These are phyloP conservation scores for Rostratula benghalensis DNA, from an alignment of 2,113 vertebrate genomes.

Conservation along the genomic window DNA sequence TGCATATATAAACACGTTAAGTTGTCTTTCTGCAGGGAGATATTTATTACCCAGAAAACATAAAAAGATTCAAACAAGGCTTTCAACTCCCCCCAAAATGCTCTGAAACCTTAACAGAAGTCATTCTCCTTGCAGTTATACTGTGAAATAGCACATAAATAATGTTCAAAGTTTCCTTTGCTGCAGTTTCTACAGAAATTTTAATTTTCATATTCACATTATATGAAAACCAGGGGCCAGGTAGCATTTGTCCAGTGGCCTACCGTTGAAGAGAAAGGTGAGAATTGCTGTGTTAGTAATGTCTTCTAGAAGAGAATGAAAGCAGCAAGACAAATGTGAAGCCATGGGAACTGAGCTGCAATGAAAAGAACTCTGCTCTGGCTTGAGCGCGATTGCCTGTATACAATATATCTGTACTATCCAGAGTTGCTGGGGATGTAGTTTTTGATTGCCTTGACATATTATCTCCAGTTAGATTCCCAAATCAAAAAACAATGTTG, in stretches of 20 bases:
- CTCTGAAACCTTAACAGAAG: not conserved
- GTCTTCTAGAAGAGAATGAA: not conserved
- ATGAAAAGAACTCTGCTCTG: not conserved
- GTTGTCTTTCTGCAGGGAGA: not conserved
- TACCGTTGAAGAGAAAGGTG: not conserved
- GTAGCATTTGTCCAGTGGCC: not conserved
- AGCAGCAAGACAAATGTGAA: not conserved
- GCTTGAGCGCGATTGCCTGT: not conserved
- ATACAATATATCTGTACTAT: not conserved
- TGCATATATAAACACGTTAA: not conserved
- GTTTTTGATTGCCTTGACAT: not conserved
- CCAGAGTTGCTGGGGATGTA: not conserved
- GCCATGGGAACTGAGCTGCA: not conserved
- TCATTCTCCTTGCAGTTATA: not conserved
- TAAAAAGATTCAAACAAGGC: not conserved
- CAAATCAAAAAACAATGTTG: not conserved
- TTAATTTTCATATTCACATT: not conserved
- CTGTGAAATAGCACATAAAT: not conserved
- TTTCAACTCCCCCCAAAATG: not conserved
- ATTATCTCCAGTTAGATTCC: not conserved
- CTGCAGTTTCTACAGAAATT: not conserved
- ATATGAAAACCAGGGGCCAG: not conserved
- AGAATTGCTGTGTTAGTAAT: not conserved
- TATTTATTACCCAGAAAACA: not conserved
- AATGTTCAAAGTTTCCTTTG: not conserved